Evolutionary conservation across 2,888 invertebrate genomes (phyloP).

Genomic region (Athrips mouffetella): DNA sequence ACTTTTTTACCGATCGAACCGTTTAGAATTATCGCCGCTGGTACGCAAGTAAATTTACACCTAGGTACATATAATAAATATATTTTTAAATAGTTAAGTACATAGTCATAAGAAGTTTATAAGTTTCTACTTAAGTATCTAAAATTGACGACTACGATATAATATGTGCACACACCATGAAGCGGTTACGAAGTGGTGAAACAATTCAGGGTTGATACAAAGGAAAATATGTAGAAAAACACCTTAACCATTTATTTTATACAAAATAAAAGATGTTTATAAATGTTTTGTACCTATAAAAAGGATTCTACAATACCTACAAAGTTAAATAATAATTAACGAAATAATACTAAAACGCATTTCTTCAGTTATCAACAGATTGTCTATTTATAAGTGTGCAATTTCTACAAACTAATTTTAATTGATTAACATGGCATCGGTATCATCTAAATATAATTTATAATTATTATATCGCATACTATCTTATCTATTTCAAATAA

Average conservation of each 20-base stretch:
- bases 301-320: conserved; percentile 25
- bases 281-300: conserved; percentile 11
- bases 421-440: conserved; percentile 61
- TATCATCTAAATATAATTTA: conserved; percentile 37
- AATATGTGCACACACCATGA: conserved; percentile 6
- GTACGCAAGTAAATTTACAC: too few species aligned
- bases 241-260: too few species aligned
- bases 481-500: conserved; percentile 36
- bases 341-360: conserved; percentile 76
- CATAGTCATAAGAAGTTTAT: conserved; percentile 34
- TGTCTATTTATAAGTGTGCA: conserved; percentile 33
- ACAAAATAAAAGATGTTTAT: too few species aligned
- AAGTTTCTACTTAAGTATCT: conserved; percentile 25
- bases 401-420: conserved; percentile 35
- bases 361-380: conserved; percentile 25
- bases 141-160: conserved; percentile 35
- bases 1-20: too few species aligned
- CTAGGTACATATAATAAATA: too few species aligned
- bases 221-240: too few species aligned
- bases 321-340: conserved; percentile 41
- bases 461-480: conserved; percentile 27
- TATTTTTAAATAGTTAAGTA: conserved; percentile 8
- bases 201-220: background rate
- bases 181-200: background rate
- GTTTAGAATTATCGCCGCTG: too few species aligned